These are phyloP conservation scores for Philotrypesis tridentata DNA, from an alignment of 1,140 invertebrate species.

Conservation along the genomic window DNA sequence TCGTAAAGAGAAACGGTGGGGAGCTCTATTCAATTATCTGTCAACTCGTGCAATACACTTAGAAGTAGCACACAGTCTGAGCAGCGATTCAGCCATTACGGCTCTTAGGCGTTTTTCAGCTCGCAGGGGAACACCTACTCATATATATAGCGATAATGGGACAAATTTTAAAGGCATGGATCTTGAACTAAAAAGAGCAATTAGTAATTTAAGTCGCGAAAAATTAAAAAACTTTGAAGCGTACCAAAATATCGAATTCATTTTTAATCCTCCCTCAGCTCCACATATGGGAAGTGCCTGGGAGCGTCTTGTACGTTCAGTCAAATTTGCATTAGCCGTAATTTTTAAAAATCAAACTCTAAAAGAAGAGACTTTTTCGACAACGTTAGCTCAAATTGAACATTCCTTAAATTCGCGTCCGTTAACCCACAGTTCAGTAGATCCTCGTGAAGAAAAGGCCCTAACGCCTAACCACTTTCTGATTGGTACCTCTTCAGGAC, in stretches of 20 bases:
- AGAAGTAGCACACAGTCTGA: background rate
- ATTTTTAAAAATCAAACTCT: too few species aligned
- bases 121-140: background rate
- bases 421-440: too few species aligned
- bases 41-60: background rate
- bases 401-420: too few species aligned
- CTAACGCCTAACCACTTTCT: too few species aligned
- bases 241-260: background rate
- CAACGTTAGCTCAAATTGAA: too few species aligned
- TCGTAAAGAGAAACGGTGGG: background rate
- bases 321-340: too few species aligned
- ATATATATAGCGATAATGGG: background rate
- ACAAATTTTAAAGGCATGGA: slow-evolving; percentile 1
- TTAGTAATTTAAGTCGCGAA: background rate
- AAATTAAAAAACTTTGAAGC: background rate
- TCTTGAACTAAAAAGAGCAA: background rate
- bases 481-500: too few species aligned
- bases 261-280: background rate
- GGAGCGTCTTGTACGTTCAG: too few species aligned
- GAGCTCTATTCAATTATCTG: background rate
- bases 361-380: too few species aligned
- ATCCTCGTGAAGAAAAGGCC: too few species aligned
- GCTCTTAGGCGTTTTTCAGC: background rate
- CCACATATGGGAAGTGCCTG: background rate
- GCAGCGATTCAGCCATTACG: background rate